A percentile compares a stretch with the other conserved stretches of the same genome.
Evolutionary conservation across 2,888 invertebrate genomes (phyloP).

Genomic region (Polylopha cassiicola): DNA sequence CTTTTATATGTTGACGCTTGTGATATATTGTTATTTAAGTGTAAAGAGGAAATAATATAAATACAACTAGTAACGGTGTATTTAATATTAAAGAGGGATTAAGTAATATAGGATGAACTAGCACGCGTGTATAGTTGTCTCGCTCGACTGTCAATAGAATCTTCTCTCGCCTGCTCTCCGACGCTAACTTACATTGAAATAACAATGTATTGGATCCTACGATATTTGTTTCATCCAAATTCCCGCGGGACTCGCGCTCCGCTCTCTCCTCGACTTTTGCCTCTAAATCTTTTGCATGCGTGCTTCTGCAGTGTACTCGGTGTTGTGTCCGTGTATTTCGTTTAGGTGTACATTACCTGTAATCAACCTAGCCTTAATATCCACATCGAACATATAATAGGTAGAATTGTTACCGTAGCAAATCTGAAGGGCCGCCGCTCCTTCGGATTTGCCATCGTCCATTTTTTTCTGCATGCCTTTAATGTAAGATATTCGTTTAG

Average conservation of each 20-base stretch:
- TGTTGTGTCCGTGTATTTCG: conserved; percentile 60
- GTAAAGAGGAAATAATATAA: conserved; percentile 70
- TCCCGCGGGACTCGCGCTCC: conserved; percentile 47
- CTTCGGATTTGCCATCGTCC: conserved; percentile 38
- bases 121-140: conserved; percentile 65
- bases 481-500: conserved; percentile 68
- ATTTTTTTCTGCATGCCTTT: conserved; percentile 64
- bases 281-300: conserved; percentile 74
- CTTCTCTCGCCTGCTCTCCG: conserved; percentile 36
- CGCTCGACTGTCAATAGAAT: conserved; percentile 45
- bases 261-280: conserved; percentile 55
- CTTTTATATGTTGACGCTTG: conserved; percentile 74
- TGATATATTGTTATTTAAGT: conserved; percentile 78
- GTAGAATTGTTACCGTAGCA: conserved; percentile 50
- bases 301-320: conserved; percentile 63
- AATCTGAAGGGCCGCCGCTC: conserved; percentile 22
- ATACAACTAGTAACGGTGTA: conserved; percentile 64
- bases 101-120: conserved; percentile 55
- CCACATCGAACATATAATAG: conserved; percentile 73
- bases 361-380: conserved; percentile 71
- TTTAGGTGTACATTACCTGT: conserved; percentile 64
- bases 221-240: conserved; percentile 75
- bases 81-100: conserved; percentile 50
- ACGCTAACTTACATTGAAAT: conserved; percentile 66
- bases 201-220: conserved; percentile 64